phyloP scores from a whole-genome alignment of 2,888 invertebrate species.

The Blastobasis lacticolella region DNA sequence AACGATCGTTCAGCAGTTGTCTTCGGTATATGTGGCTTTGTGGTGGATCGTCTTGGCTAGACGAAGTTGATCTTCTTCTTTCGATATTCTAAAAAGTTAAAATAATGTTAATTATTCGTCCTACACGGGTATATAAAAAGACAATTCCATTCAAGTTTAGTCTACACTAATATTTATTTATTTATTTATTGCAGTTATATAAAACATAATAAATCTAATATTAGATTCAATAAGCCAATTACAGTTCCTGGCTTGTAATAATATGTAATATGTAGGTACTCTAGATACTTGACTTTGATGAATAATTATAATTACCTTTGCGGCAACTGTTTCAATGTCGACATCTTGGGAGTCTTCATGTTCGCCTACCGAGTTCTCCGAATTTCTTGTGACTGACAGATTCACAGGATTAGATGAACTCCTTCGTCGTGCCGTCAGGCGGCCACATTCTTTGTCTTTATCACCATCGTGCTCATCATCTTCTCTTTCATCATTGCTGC shows the following conservation, averaged over 20 bases:
- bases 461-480: constrained; percentile 68
- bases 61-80: constrained; percentile 65
- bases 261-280: neutral
- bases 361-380: constrained; percentile 75
- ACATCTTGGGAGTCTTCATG: constrained; percentile 70
- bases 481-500: constrained; percentile 68
- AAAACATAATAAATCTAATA: too few species aligned
- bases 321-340: constrained; percentile 69
- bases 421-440: constrained; percentile 76
- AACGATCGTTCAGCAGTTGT: constrained; percentile 75
- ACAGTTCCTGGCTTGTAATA: too few species aligned
- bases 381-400: constrained; percentile 77
- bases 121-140: neutral
- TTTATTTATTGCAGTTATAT: too few species aligned
- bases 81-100: constrained; percentile 49
- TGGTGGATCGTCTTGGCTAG: constrained; percentile 67
- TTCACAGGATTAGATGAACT: constrained; percentile 89
- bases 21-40: constrained; percentile 74
- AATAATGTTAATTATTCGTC: neutral
- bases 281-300: neutral
- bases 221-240: too few species aligned
- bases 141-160: too few species aligned
- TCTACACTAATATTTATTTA: neutral
- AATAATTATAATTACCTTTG: constrained; percentile 46
- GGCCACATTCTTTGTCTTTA: constrained; percentile 62